Percentiles rank a stretch among this genome's conserved stretches.
These are phyloP conservation scores for Lordiphosa fenestrarum DNA, from an alignment of 2,888 invertebrate genomes.

Conservation along the genomic window DNA sequence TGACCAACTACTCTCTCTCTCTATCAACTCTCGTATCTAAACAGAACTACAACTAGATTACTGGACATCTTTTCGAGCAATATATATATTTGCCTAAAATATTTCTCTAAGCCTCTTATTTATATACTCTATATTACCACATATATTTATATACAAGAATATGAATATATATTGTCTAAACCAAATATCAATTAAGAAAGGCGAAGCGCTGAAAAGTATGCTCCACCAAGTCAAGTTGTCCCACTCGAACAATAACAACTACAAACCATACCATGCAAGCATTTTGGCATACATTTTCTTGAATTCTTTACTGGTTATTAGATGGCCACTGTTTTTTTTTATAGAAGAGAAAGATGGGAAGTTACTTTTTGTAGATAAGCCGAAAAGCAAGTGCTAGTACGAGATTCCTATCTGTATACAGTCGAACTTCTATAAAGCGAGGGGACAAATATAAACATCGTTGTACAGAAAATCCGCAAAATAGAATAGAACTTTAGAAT, in stretches of 20 bases:
- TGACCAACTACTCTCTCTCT: conserved; percentile 30
- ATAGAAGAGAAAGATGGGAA: too few species aligned
- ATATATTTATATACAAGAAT: conserved; percentile 15
- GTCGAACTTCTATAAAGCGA: too few species aligned
- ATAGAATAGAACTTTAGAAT: too few species aligned
- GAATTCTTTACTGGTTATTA: too few species aligned
- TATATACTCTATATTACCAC: conserved; percentile 22
- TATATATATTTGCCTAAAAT: conserved; percentile 64
- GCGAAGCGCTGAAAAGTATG: conserved; percentile 9
- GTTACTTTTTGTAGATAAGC: too few species aligned
- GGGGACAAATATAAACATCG: too few species aligned
- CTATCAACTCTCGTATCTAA: conserved; percentile 15
- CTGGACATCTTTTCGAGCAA: conserved; percentile 64
- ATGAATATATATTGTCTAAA: neutral
- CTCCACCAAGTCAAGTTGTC: conserved; percentile 4
- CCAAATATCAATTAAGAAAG: conserved; percentile 2
- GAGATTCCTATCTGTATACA: too few species aligned
- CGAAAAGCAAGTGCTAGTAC: too few species aligned
- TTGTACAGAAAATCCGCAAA: too few species aligned
- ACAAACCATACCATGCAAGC: conserved; percentile 2
- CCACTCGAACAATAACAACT: neutral
- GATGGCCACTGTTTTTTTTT: too few species aligned
- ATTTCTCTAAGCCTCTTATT: conserved; percentile 65
- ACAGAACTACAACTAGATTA: conserved; percentile 39
- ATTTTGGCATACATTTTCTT: too few species aligned